Evolutionary conservation across 2,113 vertebrate species (phyloP).

Genomic region (Ploceus nigricollis): DNA sequence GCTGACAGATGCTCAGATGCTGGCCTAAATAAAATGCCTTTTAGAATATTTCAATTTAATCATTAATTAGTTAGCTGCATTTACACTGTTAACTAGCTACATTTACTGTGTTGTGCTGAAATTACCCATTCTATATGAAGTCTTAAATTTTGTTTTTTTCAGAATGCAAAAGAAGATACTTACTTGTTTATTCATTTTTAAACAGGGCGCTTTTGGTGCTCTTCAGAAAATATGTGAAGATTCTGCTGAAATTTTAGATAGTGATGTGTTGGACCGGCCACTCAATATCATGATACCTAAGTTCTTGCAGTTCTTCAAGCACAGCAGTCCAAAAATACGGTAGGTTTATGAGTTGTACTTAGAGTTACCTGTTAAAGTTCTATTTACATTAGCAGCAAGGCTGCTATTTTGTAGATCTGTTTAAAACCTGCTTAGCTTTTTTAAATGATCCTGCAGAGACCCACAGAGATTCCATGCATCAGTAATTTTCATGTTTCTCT

Average conservation of each 20-base stretch:
- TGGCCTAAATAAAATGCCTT: background rate
- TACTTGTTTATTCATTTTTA: background rate
- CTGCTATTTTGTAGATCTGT: background rate
- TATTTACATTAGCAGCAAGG: background rate
- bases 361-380: background rate
- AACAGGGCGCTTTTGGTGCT: slow-evolving; percentile 92
- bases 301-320: slow-evolving; percentile 97
- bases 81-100: background rate
- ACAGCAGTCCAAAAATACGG: slow-evolving; percentile 97
- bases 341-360: slow-evolving; percentile 27
- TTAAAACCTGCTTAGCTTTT: background rate
- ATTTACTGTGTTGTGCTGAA: background rate
- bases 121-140: background rate
- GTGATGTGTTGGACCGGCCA: slow-evolving; percentile 92
- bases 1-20: background rate
- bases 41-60: background rate
- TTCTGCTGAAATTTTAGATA: slow-evolving; percentile 97
- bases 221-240: slow-evolving; percentile 99
- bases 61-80: background rate
- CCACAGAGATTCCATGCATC: background rate
- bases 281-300: slow-evolving; percentile 99
- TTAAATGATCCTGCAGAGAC: background rate
- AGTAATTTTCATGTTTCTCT: background rate
- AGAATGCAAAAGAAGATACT: background rate
- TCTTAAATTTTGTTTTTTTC: background rate